Evolutionary conservation across 2,888 invertebrate genomes (phyloP).

Genomic region (Nemotelus pantherinus): DNA sequence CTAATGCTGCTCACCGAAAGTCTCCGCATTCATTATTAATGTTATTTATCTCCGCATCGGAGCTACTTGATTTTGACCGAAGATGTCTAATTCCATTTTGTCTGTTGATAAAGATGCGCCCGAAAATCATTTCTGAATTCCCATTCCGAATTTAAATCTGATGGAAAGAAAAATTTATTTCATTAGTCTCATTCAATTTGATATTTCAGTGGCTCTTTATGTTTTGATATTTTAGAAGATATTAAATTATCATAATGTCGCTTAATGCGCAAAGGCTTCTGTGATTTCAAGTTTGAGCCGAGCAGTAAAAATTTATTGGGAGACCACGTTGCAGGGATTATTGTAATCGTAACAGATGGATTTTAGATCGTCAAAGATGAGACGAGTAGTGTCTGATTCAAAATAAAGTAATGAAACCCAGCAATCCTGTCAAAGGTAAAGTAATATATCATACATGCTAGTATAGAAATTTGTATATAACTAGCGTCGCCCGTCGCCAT

Average conservation of each 20-base stretch:
- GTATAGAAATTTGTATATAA: no score
- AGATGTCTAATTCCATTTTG: neutral
- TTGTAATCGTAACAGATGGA: no score
- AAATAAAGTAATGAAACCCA: no score
- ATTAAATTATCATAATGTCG: constrained; percentile 24
- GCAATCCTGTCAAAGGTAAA: no score
- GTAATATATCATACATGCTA: no score
- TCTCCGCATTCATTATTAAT: neutral
- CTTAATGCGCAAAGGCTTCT: constrained; percentile 23
- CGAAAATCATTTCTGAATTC: neutral
- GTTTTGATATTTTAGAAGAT: constrained; percentile 18
- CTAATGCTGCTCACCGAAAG: neutral
- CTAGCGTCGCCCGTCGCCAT: neutral
- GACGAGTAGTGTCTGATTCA: no score
- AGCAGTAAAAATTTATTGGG: neutral
- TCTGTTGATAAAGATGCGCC: neutral
- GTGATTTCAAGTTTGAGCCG: constrained; percentile 22
- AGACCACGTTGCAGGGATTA: no score
- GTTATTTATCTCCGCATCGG: neutral
- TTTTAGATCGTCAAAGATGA: no score
- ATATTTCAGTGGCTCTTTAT: constrained; percentile 27
- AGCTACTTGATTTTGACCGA: neutral
- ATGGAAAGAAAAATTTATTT: neutral
- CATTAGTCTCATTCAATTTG: constrained; percentile 8
- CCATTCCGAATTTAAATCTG: constrained; percentile 21